Evolutionary conservation across 2,113 vertebrate genomes (phyloP).

Genomic region (Apus apus): DNA sequence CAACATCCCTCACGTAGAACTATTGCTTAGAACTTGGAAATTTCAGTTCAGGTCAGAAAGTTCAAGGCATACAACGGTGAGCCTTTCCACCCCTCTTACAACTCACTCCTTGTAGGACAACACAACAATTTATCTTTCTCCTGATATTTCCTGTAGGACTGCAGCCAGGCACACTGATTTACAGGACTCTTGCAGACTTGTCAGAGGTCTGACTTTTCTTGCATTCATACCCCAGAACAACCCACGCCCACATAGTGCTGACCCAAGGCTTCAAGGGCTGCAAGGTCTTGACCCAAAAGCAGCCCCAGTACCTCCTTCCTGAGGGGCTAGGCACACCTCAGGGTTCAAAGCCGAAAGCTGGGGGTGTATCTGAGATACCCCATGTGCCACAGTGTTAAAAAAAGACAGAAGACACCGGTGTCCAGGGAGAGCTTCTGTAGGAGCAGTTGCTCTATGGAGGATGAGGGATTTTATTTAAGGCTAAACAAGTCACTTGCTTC

Average conservation of each 20-base stretch:
- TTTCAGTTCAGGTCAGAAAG: background rate
- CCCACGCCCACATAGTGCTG: fast-evolving
- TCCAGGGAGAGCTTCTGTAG: background rate
- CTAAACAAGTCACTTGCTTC: background rate
- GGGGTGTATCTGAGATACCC: background rate
- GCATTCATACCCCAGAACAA: background rate
- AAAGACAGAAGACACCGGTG: fast-evolving
- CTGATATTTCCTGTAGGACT: background rate
- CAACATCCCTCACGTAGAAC: fast-evolving
- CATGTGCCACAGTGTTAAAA: fast-evolving
- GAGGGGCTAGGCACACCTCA: background rate
- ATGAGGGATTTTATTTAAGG: background rate
- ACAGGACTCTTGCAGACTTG: background rate
- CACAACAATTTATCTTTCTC: fast-evolving
- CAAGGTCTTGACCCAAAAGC: background rate
- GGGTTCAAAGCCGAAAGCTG: fast-evolving
- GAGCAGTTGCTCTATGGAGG: background rate
- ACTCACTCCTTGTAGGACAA: background rate
- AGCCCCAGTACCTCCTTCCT: background rate
- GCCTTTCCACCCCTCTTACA: background rate
- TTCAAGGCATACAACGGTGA: fast-evolving
- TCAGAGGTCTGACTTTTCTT: background rate
- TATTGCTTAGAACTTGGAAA: background rate
- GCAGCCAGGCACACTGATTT: background rate
- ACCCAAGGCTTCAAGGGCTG: too few relatives aligned